A percentile compares a stretch with the other conserved stretches of the same genome.
These are phyloP conservation scores for Carcharodon carcharias DNA, from an alignment of 2,797 vertebrate species.

Conservation along the genomic window DNA sequence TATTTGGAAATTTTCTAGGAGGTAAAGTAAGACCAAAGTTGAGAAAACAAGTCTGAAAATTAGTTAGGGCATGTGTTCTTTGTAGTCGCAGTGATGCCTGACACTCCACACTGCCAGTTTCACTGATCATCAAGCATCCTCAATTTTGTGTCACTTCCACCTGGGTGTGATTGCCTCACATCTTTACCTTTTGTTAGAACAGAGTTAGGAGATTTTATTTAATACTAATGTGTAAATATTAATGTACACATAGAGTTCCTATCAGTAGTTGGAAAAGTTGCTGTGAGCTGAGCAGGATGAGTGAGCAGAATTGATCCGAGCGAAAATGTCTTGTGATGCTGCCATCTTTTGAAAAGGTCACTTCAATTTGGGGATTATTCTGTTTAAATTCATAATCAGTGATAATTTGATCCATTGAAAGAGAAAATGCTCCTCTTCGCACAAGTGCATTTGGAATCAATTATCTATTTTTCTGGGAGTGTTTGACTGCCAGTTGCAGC, in stretches of 20 bases:
- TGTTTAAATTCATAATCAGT: constrained; percentile 15
- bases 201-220: background rate
- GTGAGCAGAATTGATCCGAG: background rate
- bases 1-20: background rate
- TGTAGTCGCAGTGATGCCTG: background rate
- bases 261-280: background rate
- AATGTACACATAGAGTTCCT: background rate
- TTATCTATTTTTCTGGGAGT: constrained; percentile 10
- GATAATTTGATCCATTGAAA: constrained; percentile 14
- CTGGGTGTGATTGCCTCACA: background rate
- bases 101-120: background rate
- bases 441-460: constrained; percentile 17
- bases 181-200: background rate
- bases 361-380: background rate
- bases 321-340: background rate
- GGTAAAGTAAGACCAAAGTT: background rate
- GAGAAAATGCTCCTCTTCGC: background rate
- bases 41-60: background rate
- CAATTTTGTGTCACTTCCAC: background rate
- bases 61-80: background rate
- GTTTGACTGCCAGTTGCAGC: background rate
- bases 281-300: background rate
- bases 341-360: background rate
- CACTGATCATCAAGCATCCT: background rate
- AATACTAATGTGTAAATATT: background rate